Percentiles rank a stretch among this genome's conserved stretches.
Conservation (phyloP, 2,113 vertebrate genomes). For the Fregetta grallaria region DNA sequence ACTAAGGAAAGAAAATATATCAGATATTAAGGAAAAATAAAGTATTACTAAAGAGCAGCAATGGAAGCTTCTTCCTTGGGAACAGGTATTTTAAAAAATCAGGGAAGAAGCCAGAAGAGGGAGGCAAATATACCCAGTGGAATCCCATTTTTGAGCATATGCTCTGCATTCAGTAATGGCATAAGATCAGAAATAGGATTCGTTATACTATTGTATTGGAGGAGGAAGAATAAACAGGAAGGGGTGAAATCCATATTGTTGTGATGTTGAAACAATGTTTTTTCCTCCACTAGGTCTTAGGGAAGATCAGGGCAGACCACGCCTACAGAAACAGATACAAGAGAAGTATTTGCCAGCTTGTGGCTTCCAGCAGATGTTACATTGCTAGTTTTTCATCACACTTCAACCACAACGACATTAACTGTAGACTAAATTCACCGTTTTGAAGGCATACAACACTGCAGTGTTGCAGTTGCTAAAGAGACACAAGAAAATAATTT, state of each 20-base stretch:
- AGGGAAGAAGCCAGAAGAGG: not conserved
- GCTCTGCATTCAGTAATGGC: not conserved
- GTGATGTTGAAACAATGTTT: not conserved
- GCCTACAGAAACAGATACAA: not conserved
- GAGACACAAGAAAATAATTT: not conserved
- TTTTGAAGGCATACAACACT: not conserved
- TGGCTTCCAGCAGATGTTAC: not conserved
- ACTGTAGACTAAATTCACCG: not conserved
- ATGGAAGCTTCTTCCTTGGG: not conserved
- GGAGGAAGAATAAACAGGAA: not conserved
- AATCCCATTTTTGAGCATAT: not conserved
- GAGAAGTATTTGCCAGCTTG: not conserved
- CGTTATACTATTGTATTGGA: not conserved
- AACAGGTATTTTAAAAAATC: not conserved
- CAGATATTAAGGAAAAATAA: not conserved
- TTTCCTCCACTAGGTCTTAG: not conserved
- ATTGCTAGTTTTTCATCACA: not conserved
- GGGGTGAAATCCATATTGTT: not conserved
- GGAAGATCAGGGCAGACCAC: not conserved
- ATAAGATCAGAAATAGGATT: not conserved
- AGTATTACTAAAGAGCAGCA: not conserved
- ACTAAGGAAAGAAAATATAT: not conserved
- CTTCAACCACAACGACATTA: not conserved
- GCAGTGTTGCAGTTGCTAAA: not conserved
- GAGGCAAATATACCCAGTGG: not conserved